Conservation (phyloP, 2,888 invertebrate species). For the Lepidocyrtoides sp. region DNA sequence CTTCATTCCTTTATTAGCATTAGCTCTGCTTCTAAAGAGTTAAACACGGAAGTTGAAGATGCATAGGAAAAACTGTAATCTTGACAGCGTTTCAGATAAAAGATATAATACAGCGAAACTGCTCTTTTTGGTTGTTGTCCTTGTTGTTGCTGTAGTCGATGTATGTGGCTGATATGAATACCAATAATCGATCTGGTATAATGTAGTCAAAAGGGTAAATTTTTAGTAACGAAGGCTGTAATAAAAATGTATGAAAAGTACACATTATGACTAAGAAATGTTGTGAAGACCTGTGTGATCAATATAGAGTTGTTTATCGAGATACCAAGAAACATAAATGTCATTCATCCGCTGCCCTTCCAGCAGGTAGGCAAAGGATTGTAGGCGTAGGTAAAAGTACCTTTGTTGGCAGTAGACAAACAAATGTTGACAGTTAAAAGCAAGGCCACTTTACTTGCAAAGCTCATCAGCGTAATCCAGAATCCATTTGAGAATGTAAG, state of each 20-base stretch:
- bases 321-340: no score
- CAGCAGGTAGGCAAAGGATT: no score
- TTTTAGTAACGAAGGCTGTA: neutral
- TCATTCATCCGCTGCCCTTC: no score
- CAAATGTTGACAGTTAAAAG: no score
- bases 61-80: slow-evolving; percentile 57
- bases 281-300: neutral
- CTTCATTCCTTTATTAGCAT: neutral
- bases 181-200: no score
- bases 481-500: slow-evolving; percentile 58
- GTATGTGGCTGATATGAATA: slow-evolving; percentile 58
- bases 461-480: slow-evolving; percentile 54
- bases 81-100: slow-evolving; percentile 62
- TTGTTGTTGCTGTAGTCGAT: neutral
- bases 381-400: no score
- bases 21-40: neutral
- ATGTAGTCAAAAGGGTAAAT: no score
- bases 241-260: slow-evolving; percentile 16
- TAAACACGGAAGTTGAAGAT: neutral
- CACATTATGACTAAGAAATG: slow-evolving; percentile 1
- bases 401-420: neutral
- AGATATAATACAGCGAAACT: slow-evolving; percentile 37
- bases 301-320: neutral
- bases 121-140: slow-evolving; percentile 8
- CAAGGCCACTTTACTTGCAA: slow-evolving; percentile 9